Base-by-base conservation (phyloP, 2,888 invertebrate species). In the Microctonus hyperodae region DNA sequence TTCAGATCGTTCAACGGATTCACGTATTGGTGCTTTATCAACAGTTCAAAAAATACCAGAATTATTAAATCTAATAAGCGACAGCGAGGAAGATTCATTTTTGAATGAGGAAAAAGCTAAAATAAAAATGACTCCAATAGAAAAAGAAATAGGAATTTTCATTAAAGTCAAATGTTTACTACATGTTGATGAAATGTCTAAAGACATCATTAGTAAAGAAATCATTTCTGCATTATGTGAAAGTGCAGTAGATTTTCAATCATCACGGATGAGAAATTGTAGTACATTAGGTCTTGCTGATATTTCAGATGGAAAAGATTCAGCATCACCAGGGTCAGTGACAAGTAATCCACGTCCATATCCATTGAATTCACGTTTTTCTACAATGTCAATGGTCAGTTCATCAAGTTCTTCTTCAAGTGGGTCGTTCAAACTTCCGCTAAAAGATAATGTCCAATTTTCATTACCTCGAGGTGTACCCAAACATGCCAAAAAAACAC, bases 361-460 rank as follows among this genome's bases (percentile, higher is more conserved):
- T 0, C 57, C 82, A 6, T 75, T 75, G 55, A 64, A 72, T 1
- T 77, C 78, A 0, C 73, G 83, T 40, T 62, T 79, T 2, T 83
- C 83, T 0, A 64, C 81, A 0, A 72, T 77, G 11, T 83, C 83
- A 0, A 75, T 76, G 0, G 70, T 78, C 0, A 82, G 82, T 33
- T 78, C 82, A 0, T 75, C 81, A 6, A 81, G 81, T 58, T 77
- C 79, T 0, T 83, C 83, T 0, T 82, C 82, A 37, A 79, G 80
- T 3, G 76, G 76, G 3, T 81, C 82, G 0, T 28, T 80, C 16
- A 60, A 60, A 28, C 20, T 7, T 20, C 59, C 60, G 0, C 31
- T 37, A 1, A 72, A 75, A 40, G 75, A 75, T 1, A 72, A 65
- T 0, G 65, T 59, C 2, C 75, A 77, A 16, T 82, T 81, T 55